These are phyloP conservation scores for Hymenochirus boettgeri DNA, from an alignment of 2,113 vertebrate genomes.

Conservation along the genomic window DNA sequence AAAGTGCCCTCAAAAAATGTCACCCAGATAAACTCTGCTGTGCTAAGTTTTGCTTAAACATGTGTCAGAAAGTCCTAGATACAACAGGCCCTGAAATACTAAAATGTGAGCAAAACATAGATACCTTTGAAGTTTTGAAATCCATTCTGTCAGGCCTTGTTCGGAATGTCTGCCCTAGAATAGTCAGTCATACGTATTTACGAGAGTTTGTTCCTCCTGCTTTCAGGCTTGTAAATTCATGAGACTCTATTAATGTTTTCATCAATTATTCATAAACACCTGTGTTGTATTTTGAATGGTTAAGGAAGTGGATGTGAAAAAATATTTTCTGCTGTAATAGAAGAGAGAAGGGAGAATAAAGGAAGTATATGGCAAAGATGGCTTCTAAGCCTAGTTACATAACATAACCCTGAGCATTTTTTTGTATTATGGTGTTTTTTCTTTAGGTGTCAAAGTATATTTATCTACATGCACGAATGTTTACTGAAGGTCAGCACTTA, in stretches of 20 bases:
- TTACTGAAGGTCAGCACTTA: too few relatives aligned
- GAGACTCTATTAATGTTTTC: not conserved
- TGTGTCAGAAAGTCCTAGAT: conserved; percentile 32
- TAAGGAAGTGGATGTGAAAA: too few relatives aligned
- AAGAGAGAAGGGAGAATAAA: too few relatives aligned
- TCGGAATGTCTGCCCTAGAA: not conserved
- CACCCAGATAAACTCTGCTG: conserved; percentile 17
- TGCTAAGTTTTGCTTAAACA: not conserved
- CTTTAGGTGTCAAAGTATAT: too few relatives aligned
- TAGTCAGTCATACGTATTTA: conserved; percentile 4
- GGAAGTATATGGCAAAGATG: too few relatives aligned
- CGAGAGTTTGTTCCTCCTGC: not conserved
- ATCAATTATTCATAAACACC: not conserved
- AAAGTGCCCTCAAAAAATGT: conserved; percentile 30
- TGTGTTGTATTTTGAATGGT: not conserved
- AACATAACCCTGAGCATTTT: too few relatives aligned
- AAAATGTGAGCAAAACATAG: conserved; percentile 6
- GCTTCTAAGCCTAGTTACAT: too few relatives aligned
- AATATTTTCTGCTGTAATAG: too few relatives aligned
- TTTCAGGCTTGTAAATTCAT: not conserved
- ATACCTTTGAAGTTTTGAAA: conserved; percentile 15
- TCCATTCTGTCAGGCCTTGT: not conserved
- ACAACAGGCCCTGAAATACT: conserved; percentile 11
- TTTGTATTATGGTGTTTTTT: too few relatives aligned
- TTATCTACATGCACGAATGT: too few relatives aligned